Percentiles rank a stretch among this genome's conserved stretches.
Evolutionary conservation across 2,797 vertebrate genomes (phyloP).

Genomic region (Acrossocheilus wenchowensis): DNA sequence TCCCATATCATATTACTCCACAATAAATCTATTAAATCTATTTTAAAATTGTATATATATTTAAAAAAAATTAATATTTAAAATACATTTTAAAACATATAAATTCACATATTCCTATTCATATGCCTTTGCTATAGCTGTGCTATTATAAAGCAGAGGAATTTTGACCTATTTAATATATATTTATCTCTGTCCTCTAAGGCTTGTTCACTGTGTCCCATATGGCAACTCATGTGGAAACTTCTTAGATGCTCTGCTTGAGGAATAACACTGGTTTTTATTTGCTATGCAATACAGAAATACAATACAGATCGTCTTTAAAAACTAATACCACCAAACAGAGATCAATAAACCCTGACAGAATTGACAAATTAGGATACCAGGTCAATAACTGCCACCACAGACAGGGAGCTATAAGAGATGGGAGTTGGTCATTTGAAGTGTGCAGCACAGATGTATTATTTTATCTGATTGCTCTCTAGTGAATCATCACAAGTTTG

Average conservation of each 20-base stretch:
- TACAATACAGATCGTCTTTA: not conserved
- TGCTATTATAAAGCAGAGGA: slow-evolving; percentile 1
- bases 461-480: not conserved
- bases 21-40: not conserved
- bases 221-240: slow-evolving; percentile 57
- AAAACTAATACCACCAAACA: not conserved
- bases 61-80: not conserved
- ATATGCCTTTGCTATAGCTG: not conserved
- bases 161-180: slow-evolving; percentile 42
- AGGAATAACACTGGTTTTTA: not conserved
- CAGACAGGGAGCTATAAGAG: not conserved
- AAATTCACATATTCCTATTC: not conserved
- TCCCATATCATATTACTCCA: not conserved
- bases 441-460: not conserved
- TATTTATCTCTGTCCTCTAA: slow-evolving; percentile 36
- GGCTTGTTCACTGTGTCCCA: slow-evolving; percentile 54
- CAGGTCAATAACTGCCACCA: not conserved
- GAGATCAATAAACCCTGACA: not conserved
- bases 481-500: not conserved
- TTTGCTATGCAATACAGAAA: not conserved
- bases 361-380: not conserved
- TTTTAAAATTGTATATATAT: not conserved
- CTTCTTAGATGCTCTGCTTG: slow-evolving; percentile 2
- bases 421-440: not conserved
- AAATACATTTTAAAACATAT: not conserved